Conservation (phyloP, 2,797 vertebrate species). For the Muraenolepis orangiensis region DNA sequence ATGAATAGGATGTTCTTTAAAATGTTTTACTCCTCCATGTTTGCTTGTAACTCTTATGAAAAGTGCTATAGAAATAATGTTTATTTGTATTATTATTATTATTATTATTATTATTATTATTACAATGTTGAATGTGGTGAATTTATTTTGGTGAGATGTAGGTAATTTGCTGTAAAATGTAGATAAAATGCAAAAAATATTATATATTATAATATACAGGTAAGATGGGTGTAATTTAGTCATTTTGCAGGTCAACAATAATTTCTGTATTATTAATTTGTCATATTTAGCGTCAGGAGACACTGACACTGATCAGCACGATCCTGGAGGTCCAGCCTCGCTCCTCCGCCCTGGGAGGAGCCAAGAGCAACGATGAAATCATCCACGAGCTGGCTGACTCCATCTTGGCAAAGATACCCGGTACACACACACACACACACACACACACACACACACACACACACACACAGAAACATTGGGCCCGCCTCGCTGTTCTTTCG, state of each 20-base stretch:
- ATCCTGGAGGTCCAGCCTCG: slow-evolving; percentile 79
- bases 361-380: slow-evolving; percentile 79
- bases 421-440: slow-evolving; percentile 37
- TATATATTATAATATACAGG: no score
- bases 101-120: no score
- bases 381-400: slow-evolving; percentile 72
- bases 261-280: not conserved
- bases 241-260: not conserved
- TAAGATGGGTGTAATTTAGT: not conserved
- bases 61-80: no score
- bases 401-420: slow-evolving; percentile 69
- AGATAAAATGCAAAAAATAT: no score
- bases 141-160: no score
- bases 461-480: not conserved
- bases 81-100: no score
- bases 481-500: no score
- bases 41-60: no score
- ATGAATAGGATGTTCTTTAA: no score
- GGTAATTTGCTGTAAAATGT: not conserved
- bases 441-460: slow-evolving; percentile 5
- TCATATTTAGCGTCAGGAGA: slow-evolving; percentile 73
- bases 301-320: slow-evolving; percentile 70
- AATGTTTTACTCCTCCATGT: no score
- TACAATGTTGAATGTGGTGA: no score
- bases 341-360: slow-evolving; percentile 60